Percentiles rank a stretch among this genome's conserved stretches.
Conservation (phyloP, 2,888 invertebrate species). For the Syritta pipiens region DNA sequence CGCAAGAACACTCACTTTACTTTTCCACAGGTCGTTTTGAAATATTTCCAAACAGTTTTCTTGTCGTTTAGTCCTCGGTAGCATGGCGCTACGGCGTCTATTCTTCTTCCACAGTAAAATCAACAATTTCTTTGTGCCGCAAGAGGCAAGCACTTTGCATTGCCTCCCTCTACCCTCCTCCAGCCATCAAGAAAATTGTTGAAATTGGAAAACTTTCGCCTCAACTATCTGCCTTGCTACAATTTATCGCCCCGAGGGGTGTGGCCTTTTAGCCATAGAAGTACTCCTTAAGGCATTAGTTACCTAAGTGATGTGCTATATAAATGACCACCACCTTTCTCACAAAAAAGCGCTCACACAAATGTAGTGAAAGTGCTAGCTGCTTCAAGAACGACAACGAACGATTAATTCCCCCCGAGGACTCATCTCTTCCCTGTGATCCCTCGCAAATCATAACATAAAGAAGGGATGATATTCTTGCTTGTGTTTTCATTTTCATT, state of each 20-base stretch:
- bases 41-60: not conserved
- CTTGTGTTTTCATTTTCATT: constrained; percentile 63
- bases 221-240: constrained; percentile 24
- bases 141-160: constrained; percentile 5
- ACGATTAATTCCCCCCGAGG: constrained; percentile 35
- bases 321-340: no score
- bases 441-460: constrained; percentile 9
- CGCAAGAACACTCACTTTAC: constrained; percentile 14
- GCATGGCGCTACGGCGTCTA: not conserved
- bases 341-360: no score
- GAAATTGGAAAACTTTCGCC: constrained; percentile 57
- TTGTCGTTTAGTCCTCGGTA: constrained; percentile 1
- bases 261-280: constrained; percentile 12
- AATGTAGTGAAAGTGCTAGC: no score
- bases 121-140: constrained; percentile 28
- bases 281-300: constrained; percentile 33
- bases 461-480: not conserved
- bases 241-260: constrained; percentile 26
- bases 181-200: constrained; percentile 33
- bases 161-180: not conserved
- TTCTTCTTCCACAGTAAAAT: no score
- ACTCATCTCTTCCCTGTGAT: constrained; percentile 19
- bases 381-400: constrained; percentile 1
- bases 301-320: no score
- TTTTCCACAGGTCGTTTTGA: constrained; percentile 6